Percentiles rank a stretch among this genome's conserved stretches.
Evolutionary conservation across 2,113 vertebrate species (phyloP).

Genomic region (Pavo muticus): DNA sequence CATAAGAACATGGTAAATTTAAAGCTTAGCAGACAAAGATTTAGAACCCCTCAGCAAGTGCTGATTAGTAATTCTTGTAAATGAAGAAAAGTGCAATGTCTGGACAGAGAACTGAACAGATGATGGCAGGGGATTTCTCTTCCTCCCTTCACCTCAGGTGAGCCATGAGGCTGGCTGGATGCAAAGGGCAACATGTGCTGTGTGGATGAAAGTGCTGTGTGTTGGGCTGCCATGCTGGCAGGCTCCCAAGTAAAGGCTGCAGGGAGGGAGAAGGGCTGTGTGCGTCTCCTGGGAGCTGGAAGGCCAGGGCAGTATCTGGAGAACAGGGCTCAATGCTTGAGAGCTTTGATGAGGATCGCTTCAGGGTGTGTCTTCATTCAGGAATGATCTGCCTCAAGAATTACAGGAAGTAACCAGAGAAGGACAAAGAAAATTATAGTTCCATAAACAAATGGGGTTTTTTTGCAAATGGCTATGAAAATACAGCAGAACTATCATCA

Average conservation of each 20-base stretch:
- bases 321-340: not conserved
- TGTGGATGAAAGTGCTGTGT: too few species aligned
- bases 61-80: not conserved
- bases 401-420: not conserved
- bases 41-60: not conserved
- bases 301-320: not conserved
- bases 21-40: not conserved
- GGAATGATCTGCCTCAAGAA: not conserved
- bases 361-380: not conserved
- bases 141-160: not conserved
- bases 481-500: not conserved
- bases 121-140: too few species aligned
- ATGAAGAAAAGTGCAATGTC: not conserved
- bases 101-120: not conserved
- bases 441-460: not conserved
- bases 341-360: not conserved
- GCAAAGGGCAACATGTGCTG: not conserved
- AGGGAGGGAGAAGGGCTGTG: not conserved
- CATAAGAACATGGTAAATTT: not conserved
- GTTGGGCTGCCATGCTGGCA: not conserved
- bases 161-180: not conserved
- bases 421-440: not conserved
- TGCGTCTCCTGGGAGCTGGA: not conserved
- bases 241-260: not conserved
- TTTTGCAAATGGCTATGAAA: not conserved